Evolutionary conservation across 2,888 invertebrate genomes (phyloP), one percentile per base, ranked within the genome.

Genomic region (Apotomis betuletana): DNA sequence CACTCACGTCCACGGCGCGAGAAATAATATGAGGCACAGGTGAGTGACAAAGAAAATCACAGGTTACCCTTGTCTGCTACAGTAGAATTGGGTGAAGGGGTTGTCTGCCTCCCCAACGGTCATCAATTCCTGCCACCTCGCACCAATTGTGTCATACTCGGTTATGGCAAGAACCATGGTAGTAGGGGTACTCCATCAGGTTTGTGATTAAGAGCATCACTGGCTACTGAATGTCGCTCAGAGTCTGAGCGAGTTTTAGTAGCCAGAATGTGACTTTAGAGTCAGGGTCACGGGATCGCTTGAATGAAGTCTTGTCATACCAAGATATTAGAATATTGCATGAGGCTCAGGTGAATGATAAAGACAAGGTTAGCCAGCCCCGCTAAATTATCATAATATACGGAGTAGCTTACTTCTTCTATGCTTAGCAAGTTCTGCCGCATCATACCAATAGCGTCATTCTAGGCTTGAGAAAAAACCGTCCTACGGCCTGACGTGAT

Each of bases 111-210:
- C 67, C 98, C 98, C 0, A 90, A 93, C n/a, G 94, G 95, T 3
- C 93, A 93, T 67, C 96, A 96, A 80, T 91, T 94, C 0, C 90
- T 97, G 69, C 95, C 96, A 0, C 92, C 94, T 4, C 94, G 91
- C 89, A 95, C 87, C 44, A 92, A 95, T 46, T 98, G 98, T 84
- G 96, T 96, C 1, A 98, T 98, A 75, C 95, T 98, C 74, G 99
- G 99, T 0, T 99, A 98, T 98, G 98, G 98, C 15, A 98, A 98
- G 90, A 94, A 96, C 69, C 94, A 95, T 57, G 98, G 98, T 12
- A 96, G 97, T 0, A 95, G 27, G 96, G 79, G 94, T 97, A 10
- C 93, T 99, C 36, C 97, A 97, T 15, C 96, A 96, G 90, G 97
- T 96, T 4, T 57, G 55, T 10, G 12, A 27, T 41, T 6, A 10